These are phyloP conservation scores for Engystomops pustulosus DNA, from an alignment of 2,113 vertebrate species.

Conservation along the genomic window DNA sequence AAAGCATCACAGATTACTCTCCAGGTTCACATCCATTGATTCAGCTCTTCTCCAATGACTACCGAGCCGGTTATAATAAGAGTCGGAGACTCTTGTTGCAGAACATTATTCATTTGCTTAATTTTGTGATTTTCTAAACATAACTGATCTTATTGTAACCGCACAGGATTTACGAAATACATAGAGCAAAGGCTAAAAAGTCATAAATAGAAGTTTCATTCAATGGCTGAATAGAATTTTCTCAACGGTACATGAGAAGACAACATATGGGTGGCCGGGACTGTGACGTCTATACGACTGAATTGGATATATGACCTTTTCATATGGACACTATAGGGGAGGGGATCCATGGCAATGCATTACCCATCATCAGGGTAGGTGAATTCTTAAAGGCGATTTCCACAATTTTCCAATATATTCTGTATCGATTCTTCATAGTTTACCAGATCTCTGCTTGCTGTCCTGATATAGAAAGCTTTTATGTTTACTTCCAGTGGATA, in stretches of 20 bases:
- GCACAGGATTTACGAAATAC: background rate
- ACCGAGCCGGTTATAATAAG: background rate
- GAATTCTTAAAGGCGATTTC: no score
- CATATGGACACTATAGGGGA: no score
- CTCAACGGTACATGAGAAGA: background rate
- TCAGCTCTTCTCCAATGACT: background rate
- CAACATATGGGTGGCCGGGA: background rate
- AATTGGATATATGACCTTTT: background rate
- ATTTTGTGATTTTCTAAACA: background rate
- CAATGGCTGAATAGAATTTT: no score
- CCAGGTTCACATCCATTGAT: background rate
- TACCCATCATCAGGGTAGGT: no score
- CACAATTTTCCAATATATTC: no score
- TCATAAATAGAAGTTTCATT: no score
- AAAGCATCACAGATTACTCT: background rate
- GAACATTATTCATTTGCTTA: background rate
- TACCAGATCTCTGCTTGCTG: no score
- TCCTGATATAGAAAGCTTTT: no score
- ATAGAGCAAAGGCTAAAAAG: background rate
- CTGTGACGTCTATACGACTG: background rate
- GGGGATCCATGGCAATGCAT: no score
- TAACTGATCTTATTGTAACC: background rate
- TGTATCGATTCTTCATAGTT: no score
- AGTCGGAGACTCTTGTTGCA: background rate
- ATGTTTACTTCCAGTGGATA: no score